Percentiles rank a stretch among this genome's conserved stretches.
phyloP scores from a whole-genome alignment of 2,113 vertebrate genomes.

The Pituophis catenifer region DNA sequence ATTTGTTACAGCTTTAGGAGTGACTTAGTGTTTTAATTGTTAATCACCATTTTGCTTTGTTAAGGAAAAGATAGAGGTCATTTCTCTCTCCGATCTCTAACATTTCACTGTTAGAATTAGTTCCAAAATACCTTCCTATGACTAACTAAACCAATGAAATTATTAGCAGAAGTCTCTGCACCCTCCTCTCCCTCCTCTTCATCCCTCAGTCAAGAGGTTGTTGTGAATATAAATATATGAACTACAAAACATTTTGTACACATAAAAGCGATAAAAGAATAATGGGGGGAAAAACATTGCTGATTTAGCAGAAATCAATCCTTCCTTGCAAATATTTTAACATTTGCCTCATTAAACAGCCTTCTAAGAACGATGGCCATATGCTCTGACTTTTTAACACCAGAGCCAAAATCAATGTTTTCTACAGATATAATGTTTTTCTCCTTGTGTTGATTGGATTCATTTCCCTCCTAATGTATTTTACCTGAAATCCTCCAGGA shows the following conservation, averaged over 20 bases:
- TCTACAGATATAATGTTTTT: background rate
- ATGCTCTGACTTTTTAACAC: background rate
- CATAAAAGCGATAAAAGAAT: background rate
- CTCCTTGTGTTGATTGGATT: conserved; percentile 2
- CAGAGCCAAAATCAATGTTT: background rate
- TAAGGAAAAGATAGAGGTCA: background rate
- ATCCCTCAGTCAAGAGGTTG: background rate
- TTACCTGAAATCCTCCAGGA: background rate
- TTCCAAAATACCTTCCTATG: background rate
- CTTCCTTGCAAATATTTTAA: rapidly evolving
- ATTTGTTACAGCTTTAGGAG: background rate
- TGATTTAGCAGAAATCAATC: background rate
- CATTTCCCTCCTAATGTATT: background rate
- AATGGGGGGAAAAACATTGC: background rate
- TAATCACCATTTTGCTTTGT: background rate
- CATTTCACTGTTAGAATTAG: background rate
- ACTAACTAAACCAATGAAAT: background rate
- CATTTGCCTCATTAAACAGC: rapidly evolving
- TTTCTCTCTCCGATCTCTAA: background rate
- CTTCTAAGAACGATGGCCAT: background rate
- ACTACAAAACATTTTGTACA: background rate
- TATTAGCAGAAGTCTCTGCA: background rate
- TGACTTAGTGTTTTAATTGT: background rate
- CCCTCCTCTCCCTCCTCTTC: background rate
- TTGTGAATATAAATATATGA: background rate